phyloP scores from a whole-genome alignment of 2,797 vertebrate species.

The Enteromius viviparus region DNA sequence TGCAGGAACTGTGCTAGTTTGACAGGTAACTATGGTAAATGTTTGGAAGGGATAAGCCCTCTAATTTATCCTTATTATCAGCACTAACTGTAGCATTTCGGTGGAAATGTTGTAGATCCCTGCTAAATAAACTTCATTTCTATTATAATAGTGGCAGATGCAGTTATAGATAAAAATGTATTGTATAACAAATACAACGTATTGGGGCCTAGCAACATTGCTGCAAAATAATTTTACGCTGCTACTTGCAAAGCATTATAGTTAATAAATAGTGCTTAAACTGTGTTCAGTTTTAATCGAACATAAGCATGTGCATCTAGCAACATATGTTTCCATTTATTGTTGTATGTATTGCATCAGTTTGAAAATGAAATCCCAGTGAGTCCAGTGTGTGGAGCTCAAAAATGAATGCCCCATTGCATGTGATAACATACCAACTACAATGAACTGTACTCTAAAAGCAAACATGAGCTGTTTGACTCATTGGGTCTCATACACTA shows the following conservation, averaged over 20 bases:
- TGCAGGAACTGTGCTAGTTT: conserved; percentile 13
- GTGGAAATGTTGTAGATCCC: not conserved
- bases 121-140: not conserved
- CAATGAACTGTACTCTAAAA: not conserved
- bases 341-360: not conserved
- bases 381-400: not conserved
- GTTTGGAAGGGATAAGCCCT: not conserved
- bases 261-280: not conserved
- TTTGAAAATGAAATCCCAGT: not conserved
- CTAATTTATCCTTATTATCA: not conserved
- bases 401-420: not conserved
- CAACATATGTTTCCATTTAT: not conserved
- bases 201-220: not conserved
- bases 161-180: not conserved
- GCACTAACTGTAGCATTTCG: not conserved
- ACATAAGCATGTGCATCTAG: not conserved
- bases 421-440: not conserved
- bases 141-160: not conserved
- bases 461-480: too few species aligned
- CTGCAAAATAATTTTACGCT: not conserved
- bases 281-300: not conserved
- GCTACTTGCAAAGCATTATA: not conserved
- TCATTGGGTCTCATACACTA: too few species aligned
- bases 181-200: not conserved
- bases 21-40: not conserved